Percentiles rank a stretch among this genome's conserved stretches.
Evolutionary conservation across 2,113 vertebrate genomes (phyloP).

Genomic region (Rhinoptilus africanus): DNA sequence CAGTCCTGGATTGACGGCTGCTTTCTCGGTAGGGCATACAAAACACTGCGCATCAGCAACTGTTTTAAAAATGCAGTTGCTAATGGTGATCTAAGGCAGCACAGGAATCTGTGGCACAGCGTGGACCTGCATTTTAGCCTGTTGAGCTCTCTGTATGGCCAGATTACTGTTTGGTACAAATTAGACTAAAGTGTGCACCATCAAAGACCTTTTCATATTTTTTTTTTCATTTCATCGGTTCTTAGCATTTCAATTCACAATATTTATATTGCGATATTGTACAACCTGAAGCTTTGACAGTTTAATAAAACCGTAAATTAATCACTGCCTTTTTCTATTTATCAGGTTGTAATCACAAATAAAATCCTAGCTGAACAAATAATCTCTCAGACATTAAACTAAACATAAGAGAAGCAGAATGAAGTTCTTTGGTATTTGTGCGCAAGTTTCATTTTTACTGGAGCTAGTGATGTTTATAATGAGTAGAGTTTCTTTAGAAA

Average conservation of each 20-base stretch:
- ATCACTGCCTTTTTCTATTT: neutral
- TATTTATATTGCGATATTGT: neutral
- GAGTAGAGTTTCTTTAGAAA: constrained; percentile 2
- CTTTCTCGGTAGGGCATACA: neutral
- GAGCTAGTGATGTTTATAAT: neutral
- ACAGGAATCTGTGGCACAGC: neutral
- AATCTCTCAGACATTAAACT: neutral
- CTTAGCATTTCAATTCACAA: neutral
- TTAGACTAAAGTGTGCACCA: neutral
- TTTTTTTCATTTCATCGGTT: neutral
- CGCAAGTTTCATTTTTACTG: neutral
- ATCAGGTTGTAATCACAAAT: neutral
- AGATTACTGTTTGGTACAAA: neutral
- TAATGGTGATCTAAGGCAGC: neutral
- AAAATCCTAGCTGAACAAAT: constrained; percentile 11
- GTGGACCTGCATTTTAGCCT: neutral
- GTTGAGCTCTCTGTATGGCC: neutral
- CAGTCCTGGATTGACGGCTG: neutral
- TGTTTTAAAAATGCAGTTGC: neutral
- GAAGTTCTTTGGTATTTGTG: neutral
- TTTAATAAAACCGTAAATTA: neutral
- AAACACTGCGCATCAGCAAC: neutral
- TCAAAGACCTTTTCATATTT: neutral
- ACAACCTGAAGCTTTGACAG: neutral
- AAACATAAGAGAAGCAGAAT: neutral